Percentiles rank a stretch among this genome's conserved stretches.
Conservation (phyloP, 2,888 invertebrate species). For the Patella depressa region DNA sequence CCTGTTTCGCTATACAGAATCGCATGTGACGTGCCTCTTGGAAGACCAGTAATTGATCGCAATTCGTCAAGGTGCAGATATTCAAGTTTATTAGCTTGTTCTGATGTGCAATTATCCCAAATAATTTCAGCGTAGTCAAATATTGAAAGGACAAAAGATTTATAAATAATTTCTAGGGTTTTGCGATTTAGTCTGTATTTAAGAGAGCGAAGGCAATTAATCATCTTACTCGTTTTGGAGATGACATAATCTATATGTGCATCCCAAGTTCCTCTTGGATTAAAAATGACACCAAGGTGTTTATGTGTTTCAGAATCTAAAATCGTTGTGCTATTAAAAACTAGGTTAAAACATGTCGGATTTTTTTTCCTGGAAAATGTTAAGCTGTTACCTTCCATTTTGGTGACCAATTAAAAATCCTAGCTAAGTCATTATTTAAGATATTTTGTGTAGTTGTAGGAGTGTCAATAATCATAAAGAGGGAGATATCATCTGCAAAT, state of each 20-base stretch:
- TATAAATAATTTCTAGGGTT: slow-evolving; percentile 4
- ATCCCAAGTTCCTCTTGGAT: neutral
- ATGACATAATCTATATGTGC: slow-evolving; percentile 3
- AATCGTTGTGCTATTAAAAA: no score
- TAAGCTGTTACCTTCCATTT: neutral
- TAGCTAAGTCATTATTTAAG: neutral
- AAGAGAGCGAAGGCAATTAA: neutral
- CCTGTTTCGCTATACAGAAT: no score
- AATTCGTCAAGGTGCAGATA: no score
- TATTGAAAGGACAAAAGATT: neutral
- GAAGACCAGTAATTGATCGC: no score
- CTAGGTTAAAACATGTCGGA: no score
- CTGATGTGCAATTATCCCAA: no score
- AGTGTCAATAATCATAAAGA: neutral
- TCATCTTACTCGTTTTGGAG: slow-evolving; percentile 2
- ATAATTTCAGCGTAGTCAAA: neutral
- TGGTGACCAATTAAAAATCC: neutral
- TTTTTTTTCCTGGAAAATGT: no score
- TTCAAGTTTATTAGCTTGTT: no score
- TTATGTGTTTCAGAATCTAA: neutral
- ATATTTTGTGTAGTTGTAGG: neutral
- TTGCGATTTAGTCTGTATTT: slow-evolving; percentile 7
- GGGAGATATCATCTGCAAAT: slow-evolving; percentile 1
- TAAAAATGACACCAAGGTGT: slow-evolving; percentile 7
- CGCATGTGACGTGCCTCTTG: no score